Conservation (phyloP, 2,797 vertebrate genomes). For the Neosalanx taihuensis region DNA sequence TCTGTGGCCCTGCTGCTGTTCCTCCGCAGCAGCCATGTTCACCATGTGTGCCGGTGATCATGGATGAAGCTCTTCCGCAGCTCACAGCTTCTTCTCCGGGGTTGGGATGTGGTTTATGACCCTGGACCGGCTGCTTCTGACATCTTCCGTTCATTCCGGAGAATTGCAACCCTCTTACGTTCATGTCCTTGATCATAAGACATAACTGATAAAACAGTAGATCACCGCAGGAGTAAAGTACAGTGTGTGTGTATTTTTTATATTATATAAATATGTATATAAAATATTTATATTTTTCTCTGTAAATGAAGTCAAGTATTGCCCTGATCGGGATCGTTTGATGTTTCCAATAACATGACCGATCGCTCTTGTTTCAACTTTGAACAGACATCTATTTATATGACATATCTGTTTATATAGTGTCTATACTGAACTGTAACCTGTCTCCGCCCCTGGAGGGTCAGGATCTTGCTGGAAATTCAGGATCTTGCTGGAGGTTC, state of each 20-base stretch:
- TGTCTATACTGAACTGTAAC: not conserved
- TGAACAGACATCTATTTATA: not conserved
- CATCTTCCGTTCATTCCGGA: not conserved
- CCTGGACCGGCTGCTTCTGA: conserved; percentile 47
- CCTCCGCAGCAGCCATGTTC: conserved; percentile 74
- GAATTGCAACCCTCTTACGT: not conserved
- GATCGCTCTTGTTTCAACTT: not conserved
- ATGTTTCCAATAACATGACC: not conserved
- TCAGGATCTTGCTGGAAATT: conserved; percentile 32
- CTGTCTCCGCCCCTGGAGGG: conserved; percentile 58
- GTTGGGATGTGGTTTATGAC: conserved; percentile 25
- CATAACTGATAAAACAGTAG: no score
- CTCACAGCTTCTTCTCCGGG: not conserved
- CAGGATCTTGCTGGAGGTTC: conserved; percentile 9
- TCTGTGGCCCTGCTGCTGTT: conserved; percentile 76
- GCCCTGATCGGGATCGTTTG: not conserved
- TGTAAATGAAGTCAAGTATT: not conserved
- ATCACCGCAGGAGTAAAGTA: no score
- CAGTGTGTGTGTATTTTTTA: no score
- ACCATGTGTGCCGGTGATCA: conserved; percentile 13
- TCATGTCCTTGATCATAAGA: not conserved
- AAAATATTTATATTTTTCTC: not conserved
- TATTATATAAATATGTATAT: no score
- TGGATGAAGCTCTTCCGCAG: not conserved
- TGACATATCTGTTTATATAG: not conserved